Conservation (phyloP, 2,888 invertebrate genomes). For the Parthenolecanium corni region DNA sequence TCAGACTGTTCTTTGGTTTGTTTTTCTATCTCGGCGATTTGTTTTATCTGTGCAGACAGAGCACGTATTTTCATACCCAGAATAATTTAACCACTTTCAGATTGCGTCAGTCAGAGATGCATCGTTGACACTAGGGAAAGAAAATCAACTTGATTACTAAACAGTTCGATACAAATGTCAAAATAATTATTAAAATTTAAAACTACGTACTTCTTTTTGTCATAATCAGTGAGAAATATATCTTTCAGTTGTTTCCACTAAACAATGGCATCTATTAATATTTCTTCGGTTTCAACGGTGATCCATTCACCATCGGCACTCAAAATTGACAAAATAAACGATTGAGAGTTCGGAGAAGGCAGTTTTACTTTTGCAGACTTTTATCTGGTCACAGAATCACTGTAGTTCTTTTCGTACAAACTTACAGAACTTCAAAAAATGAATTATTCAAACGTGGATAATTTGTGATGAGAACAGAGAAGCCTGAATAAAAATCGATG, state of each 20-base stretch:
- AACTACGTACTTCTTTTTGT: constrained; percentile 81
- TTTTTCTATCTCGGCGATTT: constrained; percentile 99
- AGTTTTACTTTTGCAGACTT: no score
- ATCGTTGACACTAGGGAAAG: constrained; percentile 69
- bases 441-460: constrained; percentile 87
- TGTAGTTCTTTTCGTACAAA: constrained; percentile 98
- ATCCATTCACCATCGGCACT: constrained; percentile 99
- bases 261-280: no score
- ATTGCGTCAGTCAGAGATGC: constrained; percentile 97
- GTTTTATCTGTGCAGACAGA: constrained; percentile 95
- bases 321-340: constrained; percentile 98
- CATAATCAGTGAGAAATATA: constrained; percentile 95
- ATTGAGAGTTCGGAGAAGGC: constrained; percentile 97
- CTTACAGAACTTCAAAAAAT: constrained; percentile 91
- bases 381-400: constrained; percentile 96
- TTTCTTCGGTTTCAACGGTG: constrained; percentile 95
- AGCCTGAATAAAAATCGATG: no score
- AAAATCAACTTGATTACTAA: constrained; percentile 35
- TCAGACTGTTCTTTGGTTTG: constrained; percentile 99
- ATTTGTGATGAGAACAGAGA: constrained; percentile 46
- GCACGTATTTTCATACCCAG: constrained; percentile 92
- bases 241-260: constrained; percentile 98
- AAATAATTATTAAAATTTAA: background rate
- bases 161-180: background rate
- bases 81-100: constrained; percentile 90